Evolutionary conservation across 2,113 vertebrate genomes (phyloP).

Genomic region (Mionectes macconnelli): DNA sequence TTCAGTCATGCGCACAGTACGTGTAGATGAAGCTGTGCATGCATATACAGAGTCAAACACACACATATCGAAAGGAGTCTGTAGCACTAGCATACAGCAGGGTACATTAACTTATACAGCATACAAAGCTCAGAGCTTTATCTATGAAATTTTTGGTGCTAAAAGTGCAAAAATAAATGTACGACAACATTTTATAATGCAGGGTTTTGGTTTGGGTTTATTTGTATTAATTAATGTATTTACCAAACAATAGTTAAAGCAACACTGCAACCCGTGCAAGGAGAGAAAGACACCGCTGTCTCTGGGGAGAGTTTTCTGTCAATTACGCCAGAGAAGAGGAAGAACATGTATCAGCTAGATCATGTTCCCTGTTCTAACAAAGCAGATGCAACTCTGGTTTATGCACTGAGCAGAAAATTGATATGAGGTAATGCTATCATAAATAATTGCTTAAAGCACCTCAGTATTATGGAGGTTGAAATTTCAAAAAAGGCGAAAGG

Average conservation of each 20-base stretch:
- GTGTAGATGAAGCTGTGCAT: neutral
- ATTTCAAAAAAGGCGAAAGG: conserved; percentile 49
- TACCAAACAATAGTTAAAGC: neutral
- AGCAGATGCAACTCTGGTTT: conserved; percentile 39
- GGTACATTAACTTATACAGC: neutral
- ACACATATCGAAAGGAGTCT: accelerated
- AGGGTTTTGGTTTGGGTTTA: neutral
- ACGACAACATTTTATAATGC: neutral
- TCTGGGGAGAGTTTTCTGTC: conserved; percentile 28
- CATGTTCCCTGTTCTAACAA: conserved; percentile 27
- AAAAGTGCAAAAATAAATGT: neutral
- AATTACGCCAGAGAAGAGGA: conserved; percentile 22
- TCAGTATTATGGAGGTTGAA: neutral
- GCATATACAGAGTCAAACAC: neutral
- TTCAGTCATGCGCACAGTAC: neutral
- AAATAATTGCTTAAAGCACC: conserved; percentile 73
- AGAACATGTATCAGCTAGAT: conserved; percentile 14
- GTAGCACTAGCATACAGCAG: neutral
- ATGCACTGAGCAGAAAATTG: conserved; percentile 48
- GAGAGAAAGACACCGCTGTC: neutral
- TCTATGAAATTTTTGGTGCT: neutral
- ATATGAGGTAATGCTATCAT: conserved; percentile 74
- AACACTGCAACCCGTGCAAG: neutral
- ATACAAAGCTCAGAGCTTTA: neutral
- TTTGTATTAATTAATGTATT: neutral